Evolutionary conservation across 1,140 invertebrate genomes (phyloP), one percentile per base, ranked within the genome.

Genomic region (Phocides pigmalion): DNA sequence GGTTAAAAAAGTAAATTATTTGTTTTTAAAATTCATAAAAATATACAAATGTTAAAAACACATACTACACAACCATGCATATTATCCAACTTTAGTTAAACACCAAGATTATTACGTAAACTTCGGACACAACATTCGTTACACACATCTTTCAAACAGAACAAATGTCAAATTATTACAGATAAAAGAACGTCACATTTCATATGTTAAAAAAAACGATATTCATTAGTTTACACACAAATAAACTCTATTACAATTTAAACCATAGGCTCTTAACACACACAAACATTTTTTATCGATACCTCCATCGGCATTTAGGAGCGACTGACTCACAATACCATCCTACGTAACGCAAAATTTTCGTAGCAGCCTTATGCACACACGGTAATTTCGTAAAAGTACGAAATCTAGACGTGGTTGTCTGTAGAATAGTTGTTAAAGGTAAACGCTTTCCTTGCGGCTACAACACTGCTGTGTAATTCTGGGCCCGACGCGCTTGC

Each of bases 61-160:
- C 51, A 35, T 54, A 54, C 35, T 20, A 22, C n/a, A 54, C 51
- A 50, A 28, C 47, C 47, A 54, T 54, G 51, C 51, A 54, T 54
- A 19, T 39, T 54, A 54, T 39, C 17, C 32, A 37, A 6, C 14
- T 14, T 54, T 14, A 15, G 19, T 19, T 14, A n/a, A 41, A 41
- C 51, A 53, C 50, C n/a, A 35, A 19, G n/a, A 16, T 37, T 54
- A 41, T 41, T 54, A 41, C 17, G 35, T 54, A 54, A 41, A 54
- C 51, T 39, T 41, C 32, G 22, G 14, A 54, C 20, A 54, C 51
- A 54, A 3, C 32, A 35, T n/a, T 44, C 16, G 2, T 19, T 3
- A 19, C 16, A 17, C 16, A 44, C 3, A 39, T 39, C 14, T 6
- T 19, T 17, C 4, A 44, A 9, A 35, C 32, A 35, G n/a, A 35